A percentile compares a stretch with the other conserved stretches of the same genome.
phyloP scores from a whole-genome alignment of 2,888 invertebrate species.

The Petrolisthes manimaculis region DNA sequence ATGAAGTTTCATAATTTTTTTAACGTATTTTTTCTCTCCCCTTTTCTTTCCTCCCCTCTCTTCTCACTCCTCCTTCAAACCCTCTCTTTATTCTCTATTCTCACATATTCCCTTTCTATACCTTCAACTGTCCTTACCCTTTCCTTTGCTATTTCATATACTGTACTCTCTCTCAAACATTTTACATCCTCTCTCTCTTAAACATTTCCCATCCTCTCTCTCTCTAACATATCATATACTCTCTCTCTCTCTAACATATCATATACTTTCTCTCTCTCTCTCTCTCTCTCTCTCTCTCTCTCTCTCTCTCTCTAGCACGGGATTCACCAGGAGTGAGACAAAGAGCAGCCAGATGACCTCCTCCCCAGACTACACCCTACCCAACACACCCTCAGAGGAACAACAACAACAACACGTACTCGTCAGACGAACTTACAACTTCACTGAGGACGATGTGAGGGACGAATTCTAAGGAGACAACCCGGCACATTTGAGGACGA shows the following conservation, averaged over 20 bases:
- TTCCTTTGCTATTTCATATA: background rate
- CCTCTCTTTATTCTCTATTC: background rate
- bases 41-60: background rate
- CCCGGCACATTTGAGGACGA: too few relatives aligned
- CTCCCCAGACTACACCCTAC: conserved; percentile 28
- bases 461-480: background rate
- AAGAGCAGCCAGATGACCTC: background rate
- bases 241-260: too few relatives aligned
- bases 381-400: conserved; percentile 46
- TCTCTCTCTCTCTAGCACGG: background rate
- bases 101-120: background rate
- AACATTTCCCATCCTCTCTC: too few relatives aligned
- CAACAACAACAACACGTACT: conserved; percentile 31
- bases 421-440: conserved; percentile 51
- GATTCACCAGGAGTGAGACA: conserved; percentile 12
- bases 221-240: too few relatives aligned
- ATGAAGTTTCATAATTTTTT: background rate
- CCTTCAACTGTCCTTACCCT: background rate
- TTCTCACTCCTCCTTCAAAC: background rate
- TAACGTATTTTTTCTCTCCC: background rate
- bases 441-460: conserved; percentile 24
- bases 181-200: too few relatives aligned
- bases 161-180: too few relatives aligned
- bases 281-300: too few relatives aligned
- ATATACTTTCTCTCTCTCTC: too few relatives aligned